Evolutionary conservation across 1,140 invertebrate genomes (phyloP), one percentile per base, ranked within the genome.

Genomic region (Scaptomyza pallida): DNA sequence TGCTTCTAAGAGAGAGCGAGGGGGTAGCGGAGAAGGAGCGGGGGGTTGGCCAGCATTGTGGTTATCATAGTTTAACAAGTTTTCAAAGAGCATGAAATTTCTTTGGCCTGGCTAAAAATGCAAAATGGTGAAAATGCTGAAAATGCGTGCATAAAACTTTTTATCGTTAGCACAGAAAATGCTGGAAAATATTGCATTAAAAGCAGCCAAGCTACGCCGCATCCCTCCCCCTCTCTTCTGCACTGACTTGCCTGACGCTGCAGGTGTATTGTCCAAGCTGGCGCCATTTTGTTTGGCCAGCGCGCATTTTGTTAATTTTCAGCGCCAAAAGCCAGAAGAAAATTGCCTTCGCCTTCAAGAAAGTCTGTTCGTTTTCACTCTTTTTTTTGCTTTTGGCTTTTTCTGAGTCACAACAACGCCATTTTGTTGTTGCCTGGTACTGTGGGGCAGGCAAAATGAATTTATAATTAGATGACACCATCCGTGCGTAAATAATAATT

Each of bases 381-480:
- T 19, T n/a, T 57, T 37, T 8, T 23, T n/a, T 23, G 21, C 3
- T 33, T 41, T 17, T 9, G 5, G 23, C n/a, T 45, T 33, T 26
- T 15, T 23, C n/a, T n/a, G n/a, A 30, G 13, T n/a, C n/a, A n/a
- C 35, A 15, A 4, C 62, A 41, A 23, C 57, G 50, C 51, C 67
- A 70, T 76, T 65, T 62, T 81, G 62, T 48, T 68, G 72, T 43
- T 64, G 50, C 30, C 13, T 62, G 21, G 54, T 57, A 21, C 45
- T 60, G 47, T 47, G 40, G 47, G 48, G 13, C 54, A 64, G 48
- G 68, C 75, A 89, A 90, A 91, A 90, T 91, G 88, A 91, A 91
- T 91, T 90, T 75, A 83, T 90, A 91, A 91, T 91, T 91, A 91
- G 90, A 91, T 91, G 90, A 89, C 90, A 91, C 90, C 90, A 91